phyloP scores from a whole-genome alignment of 2,888 invertebrate genomes.

The Tholera decimalis region DNA sequence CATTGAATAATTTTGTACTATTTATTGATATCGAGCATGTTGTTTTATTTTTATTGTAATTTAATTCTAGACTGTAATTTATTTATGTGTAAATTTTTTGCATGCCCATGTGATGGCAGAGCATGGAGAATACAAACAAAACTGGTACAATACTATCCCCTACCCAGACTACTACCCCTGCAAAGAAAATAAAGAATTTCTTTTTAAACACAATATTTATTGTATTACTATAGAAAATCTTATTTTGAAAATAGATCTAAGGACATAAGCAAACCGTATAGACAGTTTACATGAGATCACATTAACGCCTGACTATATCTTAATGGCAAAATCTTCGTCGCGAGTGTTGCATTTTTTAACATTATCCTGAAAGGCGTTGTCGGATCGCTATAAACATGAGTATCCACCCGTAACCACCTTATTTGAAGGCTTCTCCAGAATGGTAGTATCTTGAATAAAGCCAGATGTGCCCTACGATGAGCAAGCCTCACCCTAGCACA shows the following conservation, averaged over 20 bases:
- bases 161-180: no score
- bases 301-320: conserved; percentile 48
- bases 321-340: conserved; percentile 47
- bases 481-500: conserved; percentile 71
- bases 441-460: conserved; percentile 73
- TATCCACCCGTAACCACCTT: conserved; percentile 46
- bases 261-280: neutral
- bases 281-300: neutral
- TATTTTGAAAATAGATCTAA: neutral
- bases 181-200: no score
- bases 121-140: no score
- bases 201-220: neutral
- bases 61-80: no score
- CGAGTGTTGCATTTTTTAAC: neutral
- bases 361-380: conserved; percentile 47
- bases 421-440: conserved; percentile 50
- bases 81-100: no score
- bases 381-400: conserved; percentile 6
- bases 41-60: no score
- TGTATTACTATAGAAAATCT: neutral
- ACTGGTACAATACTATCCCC: no score
- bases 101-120: no score
- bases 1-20: no score
- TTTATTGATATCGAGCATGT: no score
- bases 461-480: conserved; percentile 79